These are phyloP conservation scores for Eupithecia insigniata DNA, from an alignment of 2,888 invertebrate species.

Conservation along the genomic window DNA sequence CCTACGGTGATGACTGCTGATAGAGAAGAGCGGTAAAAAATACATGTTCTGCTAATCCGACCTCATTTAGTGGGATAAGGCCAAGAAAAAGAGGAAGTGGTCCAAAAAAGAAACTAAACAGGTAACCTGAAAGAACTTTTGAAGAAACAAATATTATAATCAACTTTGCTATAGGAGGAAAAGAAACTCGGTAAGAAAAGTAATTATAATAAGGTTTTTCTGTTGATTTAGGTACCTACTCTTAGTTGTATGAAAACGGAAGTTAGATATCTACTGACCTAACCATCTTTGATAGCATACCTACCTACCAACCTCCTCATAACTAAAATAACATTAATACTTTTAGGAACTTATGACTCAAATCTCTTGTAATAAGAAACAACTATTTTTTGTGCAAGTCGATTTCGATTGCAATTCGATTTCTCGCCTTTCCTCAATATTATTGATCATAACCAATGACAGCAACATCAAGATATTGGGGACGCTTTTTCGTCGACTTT, in stretches of 20 bases:
- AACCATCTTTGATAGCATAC: no score
- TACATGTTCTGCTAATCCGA: neutral
- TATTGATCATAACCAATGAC: slow-evolving; percentile 23
- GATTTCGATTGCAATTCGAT: neutral
- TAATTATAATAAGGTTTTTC: no score
- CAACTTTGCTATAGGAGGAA: neutral
- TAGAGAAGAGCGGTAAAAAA: neutral
- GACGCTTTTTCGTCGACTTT: slow-evolving; percentile 43
- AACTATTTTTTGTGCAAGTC: neutral
- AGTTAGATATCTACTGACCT: no score
- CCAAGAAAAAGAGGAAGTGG: neutral
- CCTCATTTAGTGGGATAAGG: neutral
- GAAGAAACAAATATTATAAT: neutral
- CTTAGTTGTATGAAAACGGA: no score
- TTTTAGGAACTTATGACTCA: no score
- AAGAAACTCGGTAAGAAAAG: no score
- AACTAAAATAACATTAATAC: neutral
- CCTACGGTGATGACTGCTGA: neutral
- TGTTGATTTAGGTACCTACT: no score
- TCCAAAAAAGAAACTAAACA: neutral
- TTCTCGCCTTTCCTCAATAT: slow-evolving; percentile 23
- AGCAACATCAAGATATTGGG: slow-evolving; percentile 41
- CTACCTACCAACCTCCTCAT: neutral
- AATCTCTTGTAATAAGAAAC: neutral
- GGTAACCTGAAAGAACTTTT: neutral